Percentiles rank a stretch among this genome's conserved stretches.
These are phyloP conservation scores for Sminthopsis crassicaudata DNA, from an alignment of 2,113 vertebrate genomes.

Conservation along the genomic window DNA sequence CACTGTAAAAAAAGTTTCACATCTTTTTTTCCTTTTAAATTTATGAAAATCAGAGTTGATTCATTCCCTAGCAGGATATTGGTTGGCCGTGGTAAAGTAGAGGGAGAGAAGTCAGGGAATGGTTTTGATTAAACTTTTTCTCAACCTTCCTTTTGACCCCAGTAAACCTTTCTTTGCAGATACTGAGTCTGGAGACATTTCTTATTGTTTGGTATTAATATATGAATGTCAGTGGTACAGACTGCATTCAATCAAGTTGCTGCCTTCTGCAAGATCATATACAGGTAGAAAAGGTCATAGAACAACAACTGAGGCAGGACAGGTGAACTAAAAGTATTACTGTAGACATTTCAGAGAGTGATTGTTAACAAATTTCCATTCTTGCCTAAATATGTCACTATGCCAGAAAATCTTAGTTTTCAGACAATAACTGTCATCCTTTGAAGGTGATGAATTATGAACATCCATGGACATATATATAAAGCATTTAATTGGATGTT, in stretches of 20 bases:
- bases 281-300: neutral
- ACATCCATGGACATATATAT: neutral
- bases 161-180: constrained; percentile 66
- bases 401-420: neutral
- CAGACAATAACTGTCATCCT: neutral
- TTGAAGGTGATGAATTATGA: neutral
- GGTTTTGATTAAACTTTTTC: constrained; percentile 8
- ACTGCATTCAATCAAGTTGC: neutral
- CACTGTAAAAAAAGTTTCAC: neutral
- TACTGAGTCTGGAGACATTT: constrained; percentile 7
- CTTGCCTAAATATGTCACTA: neutral
- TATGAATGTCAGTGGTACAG: neutral
- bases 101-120: constrained; percentile 8
- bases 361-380: neutral
- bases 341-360: neutral
- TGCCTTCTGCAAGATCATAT: constrained; percentile 5
- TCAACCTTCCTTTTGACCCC: constrained; percentile 10
- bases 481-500: neutral
- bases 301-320: neutral
- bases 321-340: neutral
- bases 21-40: neutral
- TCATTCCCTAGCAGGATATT: constrained; percentile 7
- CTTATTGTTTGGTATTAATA: constrained; percentile 49
- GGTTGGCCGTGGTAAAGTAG: constrained; percentile 11
- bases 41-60: neutral